A percentile compares a stretch with the other conserved stretches of the same genome.
Conservation (phyloP, 2,888 invertebrate genomes). For the Diarsia mendica region DNA sequence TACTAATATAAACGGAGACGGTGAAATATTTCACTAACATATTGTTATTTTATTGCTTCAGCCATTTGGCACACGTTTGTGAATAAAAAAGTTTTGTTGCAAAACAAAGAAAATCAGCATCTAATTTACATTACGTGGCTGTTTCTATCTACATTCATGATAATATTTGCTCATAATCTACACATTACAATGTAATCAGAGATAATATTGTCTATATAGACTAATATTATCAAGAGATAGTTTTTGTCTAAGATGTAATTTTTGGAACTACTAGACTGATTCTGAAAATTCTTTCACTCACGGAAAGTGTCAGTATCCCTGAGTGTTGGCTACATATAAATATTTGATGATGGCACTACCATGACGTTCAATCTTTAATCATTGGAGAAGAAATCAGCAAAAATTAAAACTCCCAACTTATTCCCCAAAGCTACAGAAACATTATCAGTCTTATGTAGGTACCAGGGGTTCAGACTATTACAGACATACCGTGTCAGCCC, state of each 20-base stretch:
- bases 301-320: too few species aligned
- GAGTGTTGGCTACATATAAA: too few species aligned
- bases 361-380: too few species aligned
- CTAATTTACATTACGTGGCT: background rate
- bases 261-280: too few species aligned
- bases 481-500: background rate
- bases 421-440: background rate
- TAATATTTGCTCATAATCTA: background rate
- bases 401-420: background rate
- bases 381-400: background rate
- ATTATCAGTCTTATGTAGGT: background rate
- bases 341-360: too few species aligned
- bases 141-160: background rate
- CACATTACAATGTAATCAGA: background rate
- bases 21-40: slow-evolving; percentile 21
- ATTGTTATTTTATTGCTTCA: slow-evolving; percentile 31
- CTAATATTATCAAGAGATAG: background rate
- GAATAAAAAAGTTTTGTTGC: slow-evolving; percentile 28
- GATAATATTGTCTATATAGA: too few species aligned
- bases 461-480: background rate
- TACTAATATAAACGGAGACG: background rate
- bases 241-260: too few species aligned
- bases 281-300: too few species aligned
- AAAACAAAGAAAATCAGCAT: slow-evolving; percentile 30
- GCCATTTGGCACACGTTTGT: slow-evolving; percentile 35